Evolutionary conservation across 2,888 invertebrate genomes (phyloP), one percentile per base, ranked within the genome.

Genomic region (Sycophila texana): DNA sequence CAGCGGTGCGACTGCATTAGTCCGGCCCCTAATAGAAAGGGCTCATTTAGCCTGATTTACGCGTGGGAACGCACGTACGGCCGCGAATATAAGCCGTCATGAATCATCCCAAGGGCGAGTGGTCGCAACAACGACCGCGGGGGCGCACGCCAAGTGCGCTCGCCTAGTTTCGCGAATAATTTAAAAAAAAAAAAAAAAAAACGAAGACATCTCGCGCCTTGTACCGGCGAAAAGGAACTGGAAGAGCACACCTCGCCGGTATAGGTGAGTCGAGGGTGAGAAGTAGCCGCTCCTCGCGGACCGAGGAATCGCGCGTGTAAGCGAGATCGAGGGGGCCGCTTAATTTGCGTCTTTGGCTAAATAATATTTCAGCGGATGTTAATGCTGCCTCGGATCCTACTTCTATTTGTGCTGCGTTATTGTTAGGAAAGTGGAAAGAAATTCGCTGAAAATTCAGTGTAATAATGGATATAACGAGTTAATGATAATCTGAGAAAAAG

Each of bases 21-120:
- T 76, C 70, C n/a, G 22, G 14, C 30, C 55, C 49, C 76, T 39
- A 47, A 70, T 76, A 76, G 70, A 76, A 70, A 55, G 63, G 63
- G 55, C 63, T 47, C 55, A 61, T 55, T 47, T 30, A 47, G 55
- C 55, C 61, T 73, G 77, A 73, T 78, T 70, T 78, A 78, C 73
- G 74, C 78, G 73, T 74, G 78, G 70, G 78, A 78, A 78, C 51
- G 61, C 61, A 18, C 5, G 39, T 4, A 20, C n/a, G 60, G n/a
- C 26, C 39, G 47, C 60, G 53, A 47, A 30, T 49, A 39, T 39
- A 39, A 18, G 18, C 39, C 18, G 47, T 61, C 12, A 70, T 76
- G 76, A 76, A 76, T 76, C 76, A 63, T 63, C 47, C 55, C 66
- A 26, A 63, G 55, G 76, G 70, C 58, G n/a, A 22, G 26, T 60